phyloP scores from a whole-genome alignment of 2,797 vertebrate genomes.

The Anguilla anguilla region DNA sequence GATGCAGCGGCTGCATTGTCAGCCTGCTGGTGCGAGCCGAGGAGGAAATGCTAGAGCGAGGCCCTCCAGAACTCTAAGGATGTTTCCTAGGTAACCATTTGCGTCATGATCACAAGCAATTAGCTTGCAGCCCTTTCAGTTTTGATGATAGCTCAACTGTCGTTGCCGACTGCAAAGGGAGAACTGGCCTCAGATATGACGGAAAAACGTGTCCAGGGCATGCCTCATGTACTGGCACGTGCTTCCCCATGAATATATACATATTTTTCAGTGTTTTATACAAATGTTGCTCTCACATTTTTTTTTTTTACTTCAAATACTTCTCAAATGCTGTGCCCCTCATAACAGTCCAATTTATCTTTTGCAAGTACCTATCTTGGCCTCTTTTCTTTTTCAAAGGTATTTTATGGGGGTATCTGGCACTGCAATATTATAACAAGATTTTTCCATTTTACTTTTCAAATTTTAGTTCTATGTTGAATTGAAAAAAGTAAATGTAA shows the following conservation, averaged over 20 bases:
- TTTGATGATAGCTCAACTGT: constrained; percentile 78
- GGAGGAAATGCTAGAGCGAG: constrained; percentile 89
- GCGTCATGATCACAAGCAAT: constrained; percentile 89
- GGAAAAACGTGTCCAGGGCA: background rate
- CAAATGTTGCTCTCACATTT: constrained; percentile 12
- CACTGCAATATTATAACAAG: no score
- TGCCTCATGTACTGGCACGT: background rate
- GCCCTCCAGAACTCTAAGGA: constrained; percentile 81
- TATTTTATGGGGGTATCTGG: background rate
- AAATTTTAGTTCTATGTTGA: background rate
- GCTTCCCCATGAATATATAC: no score
- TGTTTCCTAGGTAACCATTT: constrained; percentile 82
- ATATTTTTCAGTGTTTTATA: background rate
- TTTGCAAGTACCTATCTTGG: background rate
- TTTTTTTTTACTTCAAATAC: constrained; percentile 23
- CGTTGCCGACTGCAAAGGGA: constrained; percentile 53
- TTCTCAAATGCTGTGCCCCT: background rate
- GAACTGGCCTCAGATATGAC: constrained; percentile 49
- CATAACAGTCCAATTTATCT: background rate
- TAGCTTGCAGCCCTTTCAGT: constrained; percentile 86
- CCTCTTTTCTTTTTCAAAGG: background rate
- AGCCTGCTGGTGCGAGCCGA: constrained; percentile 88
- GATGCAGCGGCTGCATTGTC: constrained; percentile 86
- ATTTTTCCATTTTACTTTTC: background rate
- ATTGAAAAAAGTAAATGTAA: background rate